Evolutionary conservation across 1,140 invertebrate species (phyloP), one percentile per base, ranked within the genome.

Genomic region (Oryctes rhinoceros): DNA sequence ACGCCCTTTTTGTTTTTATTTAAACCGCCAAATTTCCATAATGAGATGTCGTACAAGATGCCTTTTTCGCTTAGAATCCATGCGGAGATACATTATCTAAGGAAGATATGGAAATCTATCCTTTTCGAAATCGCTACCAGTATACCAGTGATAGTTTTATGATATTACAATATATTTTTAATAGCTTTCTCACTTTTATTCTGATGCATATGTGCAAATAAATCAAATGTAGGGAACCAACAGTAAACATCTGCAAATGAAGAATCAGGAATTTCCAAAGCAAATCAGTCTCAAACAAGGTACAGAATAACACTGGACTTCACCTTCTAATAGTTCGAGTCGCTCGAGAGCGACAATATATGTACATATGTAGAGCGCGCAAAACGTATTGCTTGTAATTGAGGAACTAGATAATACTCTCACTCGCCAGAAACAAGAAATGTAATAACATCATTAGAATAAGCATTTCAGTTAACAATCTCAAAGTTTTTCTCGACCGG

Each of bases 321-420:
- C 53, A 18, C 53, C 53, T 59, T 18, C 53, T 59, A 4, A 59
- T 18, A 59, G 5, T 59, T 18, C 15, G n/a, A 20, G 6, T 18
- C n/a, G n/a, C 18, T 59, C n/a, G 0, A 18, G 13, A 59, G 20
- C n/a, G 11, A 10, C 39, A 10, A 44, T 44, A 44, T 3, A 5
- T 44, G 9, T 10, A 15, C 53, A n/a, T n/a, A 30, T 30, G 24
- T 30, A 30, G 24, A 20, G 13, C 53, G 53, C 53, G 20, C 39
- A 18, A 59, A 0, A 18, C 53, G 15, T 6, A 18, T 7, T 53
- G 24, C 24, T 11, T 24, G 6, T 71, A 71, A 71, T 71, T 71
- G 65, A 30, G 65, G 65, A 71, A 35, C 65, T 71, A 71, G 24
- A 35, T 71, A 71, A 71, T 71, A 71, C 65, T 71, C 65, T 71